Evolutionary conservation across 2,888 invertebrate species (phyloP).

Genomic region (Drosophila ezoana): DNA sequence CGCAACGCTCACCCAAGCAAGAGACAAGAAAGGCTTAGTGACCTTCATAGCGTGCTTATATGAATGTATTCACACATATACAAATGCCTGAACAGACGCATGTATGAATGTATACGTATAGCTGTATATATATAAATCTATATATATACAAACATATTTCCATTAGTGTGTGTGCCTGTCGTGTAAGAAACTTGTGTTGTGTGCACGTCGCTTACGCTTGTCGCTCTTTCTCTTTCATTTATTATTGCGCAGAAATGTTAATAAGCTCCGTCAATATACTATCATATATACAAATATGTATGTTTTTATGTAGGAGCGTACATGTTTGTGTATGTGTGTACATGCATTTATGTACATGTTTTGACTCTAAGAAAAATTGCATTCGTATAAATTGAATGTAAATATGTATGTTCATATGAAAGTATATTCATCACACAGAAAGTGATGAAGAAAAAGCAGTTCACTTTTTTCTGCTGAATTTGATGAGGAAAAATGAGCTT

Average conservation of each 20-base stretch:
- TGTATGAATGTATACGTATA: constrained; percentile 9
- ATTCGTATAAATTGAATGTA: background rate
- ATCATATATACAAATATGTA: constrained; percentile 9
- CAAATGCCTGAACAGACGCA: constrained; percentile 12
- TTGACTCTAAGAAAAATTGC: background rate
- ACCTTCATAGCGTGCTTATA: constrained; percentile 75
- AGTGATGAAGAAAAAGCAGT: constrained; percentile 19
- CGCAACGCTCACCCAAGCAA: constrained; percentile 58
- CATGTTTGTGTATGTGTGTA: background rate
- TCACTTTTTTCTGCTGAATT: constrained; percentile 56
- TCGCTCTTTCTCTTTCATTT: constrained; percentile 62
- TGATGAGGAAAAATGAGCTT: constrained; percentile 69
- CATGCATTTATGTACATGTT: no score
- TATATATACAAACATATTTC: constrained; percentile 15
- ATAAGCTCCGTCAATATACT: constrained; percentile 42
- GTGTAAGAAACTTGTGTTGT: constrained; percentile 56
- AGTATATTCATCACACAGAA: constrained; percentile 21
- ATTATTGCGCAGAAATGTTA: constrained; percentile 68
- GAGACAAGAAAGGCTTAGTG: constrained; percentile 78
- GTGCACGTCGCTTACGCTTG: constrained; percentile 41
- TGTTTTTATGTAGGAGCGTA: no score
- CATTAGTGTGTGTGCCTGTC: constrained; percentile 33
- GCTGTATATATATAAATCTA: constrained; percentile 3
- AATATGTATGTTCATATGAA: constrained; percentile 1
- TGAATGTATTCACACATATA: constrained; percentile 24